These are phyloP conservation scores for Excalfactoria chinensis DNA, from an alignment of 2,113 vertebrate species.

Conservation along the genomic window DNA sequence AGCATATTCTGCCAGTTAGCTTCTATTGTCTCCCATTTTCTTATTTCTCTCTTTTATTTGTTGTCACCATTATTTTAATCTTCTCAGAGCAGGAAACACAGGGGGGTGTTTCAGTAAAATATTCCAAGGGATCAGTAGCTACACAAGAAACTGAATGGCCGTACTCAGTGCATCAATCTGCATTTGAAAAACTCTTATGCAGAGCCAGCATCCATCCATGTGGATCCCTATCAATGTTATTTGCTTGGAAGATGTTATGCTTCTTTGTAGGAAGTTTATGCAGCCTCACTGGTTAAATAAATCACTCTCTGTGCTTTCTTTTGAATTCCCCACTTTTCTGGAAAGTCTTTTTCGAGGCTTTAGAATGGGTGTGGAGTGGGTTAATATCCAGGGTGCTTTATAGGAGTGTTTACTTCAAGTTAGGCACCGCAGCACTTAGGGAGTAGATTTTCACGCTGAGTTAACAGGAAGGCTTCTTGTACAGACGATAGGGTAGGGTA, in stretches of 20 bases:
- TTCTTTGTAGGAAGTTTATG: not conserved
- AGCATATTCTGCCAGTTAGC: not conserved
- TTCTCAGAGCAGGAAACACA: not conserved
- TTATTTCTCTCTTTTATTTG: not conserved
- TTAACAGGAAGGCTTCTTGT: not conserved
- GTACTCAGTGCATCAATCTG: not conserved
- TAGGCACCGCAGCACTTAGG: not conserved
- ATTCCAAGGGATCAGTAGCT: not conserved
- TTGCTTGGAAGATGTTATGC: not conserved
- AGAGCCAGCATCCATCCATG: not conserved
- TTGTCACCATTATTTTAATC: not conserved
- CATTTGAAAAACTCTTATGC: not conserved
- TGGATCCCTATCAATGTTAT: not conserved
- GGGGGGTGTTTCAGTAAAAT: not conserved
- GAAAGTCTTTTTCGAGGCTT: not conserved
- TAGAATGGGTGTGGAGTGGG: not conserved
- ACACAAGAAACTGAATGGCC: not conserved
- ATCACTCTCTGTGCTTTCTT: not conserved
- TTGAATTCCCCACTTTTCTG: not conserved
- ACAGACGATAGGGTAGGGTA: not conserved
- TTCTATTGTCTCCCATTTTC: not conserved
- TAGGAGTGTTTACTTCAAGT: not conserved
- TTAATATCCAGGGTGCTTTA: not conserved
- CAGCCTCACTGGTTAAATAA: not conserved
- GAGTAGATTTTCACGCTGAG: not conserved